Evolutionary conservation across 1,140 invertebrate species (phyloP), one percentile per base, ranked within the genome.

Genomic region (Tetragnatha versicolor): DNA sequence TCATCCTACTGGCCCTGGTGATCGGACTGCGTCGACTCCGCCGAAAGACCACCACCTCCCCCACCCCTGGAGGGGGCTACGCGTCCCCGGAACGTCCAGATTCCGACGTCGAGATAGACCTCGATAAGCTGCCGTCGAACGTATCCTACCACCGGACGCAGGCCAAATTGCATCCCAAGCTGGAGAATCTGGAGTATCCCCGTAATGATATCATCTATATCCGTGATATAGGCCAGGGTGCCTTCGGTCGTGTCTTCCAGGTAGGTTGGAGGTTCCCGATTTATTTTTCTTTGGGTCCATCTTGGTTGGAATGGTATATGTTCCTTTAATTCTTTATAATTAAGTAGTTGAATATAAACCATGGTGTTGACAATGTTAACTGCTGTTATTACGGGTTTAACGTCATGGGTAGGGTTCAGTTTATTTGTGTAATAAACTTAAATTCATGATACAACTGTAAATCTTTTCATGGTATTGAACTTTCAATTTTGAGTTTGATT

Each of bases 161-260:
- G 81, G 90, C 91, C 7, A 91, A 92, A 82, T 85, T 96, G 37
- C 96, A 98, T 89, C 94, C 96, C 1, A 96, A 96, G 84, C 88
- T 98, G 31, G 95, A 98, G 85, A 93, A 93, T 83, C 86, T 98
- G 17, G 96, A 98, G 85, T 98, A 96, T 88, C 95, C 96, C 0
- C 89, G 96, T 58, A 98, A 98, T 84, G 94, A 98, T 84, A 97
- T 98, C 42, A 95, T 98, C 80, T 98, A 97, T 82, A 92, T 98
- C 49, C 88, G 92, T 79, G 96, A 98, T 83, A 88, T 98, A 70
- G 96, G 96, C 0, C 95, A 98, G 84, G 96, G 96, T 37, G 96
- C 96, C 37, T 98, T 98, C 88, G 96, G 96, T 0, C 89, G 95
- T 82, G 96, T 98, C 0, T 98, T 98, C 85, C 93, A 89, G 89